Evolutionary conservation across 2,113 vertebrate genomes (phyloP), one percentile per base, ranked within the genome.

Genomic region (Machaerirhynchus nigripectus): DNA sequence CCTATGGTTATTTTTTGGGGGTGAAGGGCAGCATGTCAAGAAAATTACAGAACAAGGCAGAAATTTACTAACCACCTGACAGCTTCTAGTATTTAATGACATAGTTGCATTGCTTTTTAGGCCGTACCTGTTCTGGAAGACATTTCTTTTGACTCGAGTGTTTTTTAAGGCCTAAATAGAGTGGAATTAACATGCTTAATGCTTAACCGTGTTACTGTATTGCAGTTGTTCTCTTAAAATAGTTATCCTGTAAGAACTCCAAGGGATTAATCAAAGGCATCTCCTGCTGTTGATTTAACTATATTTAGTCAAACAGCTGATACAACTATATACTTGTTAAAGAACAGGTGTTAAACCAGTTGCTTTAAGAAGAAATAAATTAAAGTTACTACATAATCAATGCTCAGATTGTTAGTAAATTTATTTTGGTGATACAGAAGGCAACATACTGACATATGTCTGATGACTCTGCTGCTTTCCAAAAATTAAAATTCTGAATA

Each of bases 211-310:
- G 53, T 65, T 91, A 68, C 65, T 89, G 39, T 50, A 89, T 49
- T 93, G 82, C 70, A 59, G 75, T 90, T 97, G 74, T 96, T 97
- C 97, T 97, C 95, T 91, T 95, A 97, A 92, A 94, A 94, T 93
- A 95, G 96, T 83, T 84, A 77, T 18, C 84, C 56, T 85, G 49
- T 69, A 89, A 39, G 71, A 94, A 57, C 81, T 73, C 64, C 52
- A 47, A 60, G 77, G 85, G 92, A 87, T 96, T 91, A 87, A 96
- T 78, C 96, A 87, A 97, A 93, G n/a, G 49, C 44, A 6, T 97
- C 70, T 95, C 81, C 88, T 95, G 63, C 49, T 96, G 92, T 89
- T 97, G 79, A 94, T 68, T 96, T 94, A 73, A 70, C 80, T 94
- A 84, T 92, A 70, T 57, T 80, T 94, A 92, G 83, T 90, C 84